phyloP scores from a whole-genome alignment of 2,113 vertebrate species.

The Alligator sinensis region DNA sequence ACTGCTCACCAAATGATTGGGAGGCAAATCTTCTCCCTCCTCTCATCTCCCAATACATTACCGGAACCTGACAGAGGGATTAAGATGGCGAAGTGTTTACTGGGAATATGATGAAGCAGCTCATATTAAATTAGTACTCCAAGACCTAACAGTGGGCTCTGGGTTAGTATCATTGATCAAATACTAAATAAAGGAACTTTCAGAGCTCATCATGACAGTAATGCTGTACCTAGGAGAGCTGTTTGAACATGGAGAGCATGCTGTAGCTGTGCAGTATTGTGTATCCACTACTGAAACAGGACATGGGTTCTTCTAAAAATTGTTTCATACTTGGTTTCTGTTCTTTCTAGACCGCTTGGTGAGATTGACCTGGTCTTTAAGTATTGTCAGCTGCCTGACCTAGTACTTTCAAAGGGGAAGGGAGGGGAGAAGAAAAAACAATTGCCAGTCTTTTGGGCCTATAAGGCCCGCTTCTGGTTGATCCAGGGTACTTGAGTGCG shows the following conservation, averaged over 20 bases:
- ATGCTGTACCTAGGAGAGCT: not conserved
- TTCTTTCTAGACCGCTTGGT: not conserved
- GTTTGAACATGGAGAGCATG: not conserved
- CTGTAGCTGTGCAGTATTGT: not conserved
- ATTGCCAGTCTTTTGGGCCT: no score
- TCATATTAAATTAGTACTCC: not conserved
- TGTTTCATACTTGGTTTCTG: not conserved
- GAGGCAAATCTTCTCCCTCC: not conserved
- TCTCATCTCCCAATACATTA: no score
- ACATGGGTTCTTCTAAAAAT: not conserved
- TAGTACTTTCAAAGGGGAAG: no score
- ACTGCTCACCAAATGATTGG: not conserved
- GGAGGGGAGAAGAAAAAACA: no score
- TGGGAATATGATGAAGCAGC: not conserved
- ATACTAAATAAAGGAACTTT: not conserved
- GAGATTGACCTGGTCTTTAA: not conserved
- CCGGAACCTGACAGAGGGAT: no score
- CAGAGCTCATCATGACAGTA: not conserved
- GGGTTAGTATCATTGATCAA: no score
- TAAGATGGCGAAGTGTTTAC: not conserved
- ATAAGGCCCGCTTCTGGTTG: no score
- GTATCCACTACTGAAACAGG: not conserved
- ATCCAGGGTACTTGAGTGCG: no score
- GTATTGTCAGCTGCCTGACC: not conserved
- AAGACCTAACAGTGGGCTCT: no score